Evolutionary conservation across 2,113 vertebrate genomes (phyloP).

Genomic region (Sakesphorus luctuosus): DNA sequence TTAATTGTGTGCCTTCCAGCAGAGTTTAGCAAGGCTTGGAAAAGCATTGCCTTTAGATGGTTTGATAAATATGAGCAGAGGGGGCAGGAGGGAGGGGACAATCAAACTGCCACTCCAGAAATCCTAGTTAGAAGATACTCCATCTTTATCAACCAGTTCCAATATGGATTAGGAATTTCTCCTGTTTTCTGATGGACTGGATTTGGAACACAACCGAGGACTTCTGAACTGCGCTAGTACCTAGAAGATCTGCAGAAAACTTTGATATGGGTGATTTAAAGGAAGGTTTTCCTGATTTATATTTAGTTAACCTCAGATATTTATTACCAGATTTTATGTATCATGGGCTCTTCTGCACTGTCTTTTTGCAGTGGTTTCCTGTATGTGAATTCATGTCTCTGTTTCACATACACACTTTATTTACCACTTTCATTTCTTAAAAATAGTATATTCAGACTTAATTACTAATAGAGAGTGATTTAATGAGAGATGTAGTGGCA

Average conservation of each 20-base stretch:
- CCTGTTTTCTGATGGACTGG: conserved; percentile 1
- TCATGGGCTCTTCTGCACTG: background rate
- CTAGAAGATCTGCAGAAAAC: background rate
- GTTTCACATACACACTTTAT: background rate
- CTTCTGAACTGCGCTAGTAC: background rate
- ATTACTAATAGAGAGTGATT: background rate
- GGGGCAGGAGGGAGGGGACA: conserved; percentile 6
- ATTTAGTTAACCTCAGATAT: background rate
- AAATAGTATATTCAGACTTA: background rate
- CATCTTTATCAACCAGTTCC: background rate
- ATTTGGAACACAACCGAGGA: conserved; percentile 29
- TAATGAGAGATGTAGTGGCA: background rate
- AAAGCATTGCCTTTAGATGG: background rate
- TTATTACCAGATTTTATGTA: background rate
- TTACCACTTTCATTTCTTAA: background rate
- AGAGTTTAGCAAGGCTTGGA: background rate
- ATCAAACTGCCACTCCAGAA: background rate
- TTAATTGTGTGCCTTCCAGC: background rate
- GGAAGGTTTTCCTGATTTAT: background rate
- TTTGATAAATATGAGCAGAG: background rate
- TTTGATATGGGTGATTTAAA: background rate
- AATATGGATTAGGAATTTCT: background rate
- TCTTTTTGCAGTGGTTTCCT: background rate
- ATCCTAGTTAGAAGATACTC: background rate
- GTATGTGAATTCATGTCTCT: background rate